Conservation (phyloP, 2,113 vertebrate genomes). For the Dissostichus mawsoni region DNA sequence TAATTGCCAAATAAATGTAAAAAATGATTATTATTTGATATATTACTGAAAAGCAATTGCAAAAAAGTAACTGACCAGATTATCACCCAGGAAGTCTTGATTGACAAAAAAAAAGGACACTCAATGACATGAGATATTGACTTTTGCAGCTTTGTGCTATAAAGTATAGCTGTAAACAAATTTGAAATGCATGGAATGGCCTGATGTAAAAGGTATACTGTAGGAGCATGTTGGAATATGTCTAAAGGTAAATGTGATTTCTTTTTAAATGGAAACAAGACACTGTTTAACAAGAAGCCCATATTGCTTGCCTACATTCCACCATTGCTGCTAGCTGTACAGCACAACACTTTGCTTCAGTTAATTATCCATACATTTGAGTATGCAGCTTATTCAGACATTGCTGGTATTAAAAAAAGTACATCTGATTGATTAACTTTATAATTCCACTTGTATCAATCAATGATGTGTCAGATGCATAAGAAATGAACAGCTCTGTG, state of each 20-base stretch:
- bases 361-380: constrained; percentile 30
- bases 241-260: background rate
- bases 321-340: background rate
- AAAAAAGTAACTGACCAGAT: no score
- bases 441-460: constrained; percentile 70
- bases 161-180: background rate
- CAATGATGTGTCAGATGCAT: constrained; percentile 72
- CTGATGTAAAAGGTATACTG: background rate
- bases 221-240: background rate
- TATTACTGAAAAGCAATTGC: background rate
- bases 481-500: constrained; percentile 64
- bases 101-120: no score
- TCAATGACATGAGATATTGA: no score
- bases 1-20: background rate
- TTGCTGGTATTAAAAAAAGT: constrained; percentile 22
- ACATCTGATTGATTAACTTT: constrained; percentile 67
- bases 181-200: background rate
- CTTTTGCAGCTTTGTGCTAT: no score
- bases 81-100: no score
- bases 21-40: background rate
- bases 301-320: background rate
- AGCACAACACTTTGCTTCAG: background rate
- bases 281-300: background rate
- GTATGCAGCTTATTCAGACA: constrained; percentile 21
- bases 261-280: constrained; percentile 1